Evolutionary conservation across 2,888 invertebrate genomes (phyloP), one percentile per base, ranked within the genome.

Genomic region (Cryptocheilus praepositus): DNA sequence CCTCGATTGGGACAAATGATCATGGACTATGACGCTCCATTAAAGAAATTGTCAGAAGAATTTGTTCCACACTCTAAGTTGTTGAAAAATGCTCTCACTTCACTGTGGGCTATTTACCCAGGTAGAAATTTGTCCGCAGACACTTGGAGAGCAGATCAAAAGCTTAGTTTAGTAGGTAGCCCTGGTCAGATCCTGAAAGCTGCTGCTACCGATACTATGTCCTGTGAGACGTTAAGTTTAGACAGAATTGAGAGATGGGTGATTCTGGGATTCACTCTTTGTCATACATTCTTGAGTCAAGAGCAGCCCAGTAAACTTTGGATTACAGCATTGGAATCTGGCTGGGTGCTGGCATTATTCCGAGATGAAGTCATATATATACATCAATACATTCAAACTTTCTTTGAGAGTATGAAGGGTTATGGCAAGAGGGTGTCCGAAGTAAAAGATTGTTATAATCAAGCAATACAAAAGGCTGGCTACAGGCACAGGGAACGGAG

Each of bases 231-330:
- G 89, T 90, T 99, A 58, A 98, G 99, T 0, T 89, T 99, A 68
- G 99, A 99, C 85, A 92, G 93, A 46, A 94, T 99, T 92, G 99
- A 99, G 86, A 93, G 97, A 83, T 99, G 98, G 98, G 95, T 99
- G 25, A 95, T 99, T 79, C 95, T 99, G 89, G 98, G 98, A 0
- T 94, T 98, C 83, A 92, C 98, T 74, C 90, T 99, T 46, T 96
- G 97, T 85, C 97, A 98, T 88, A 95, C 95, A 84, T 94, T 94
- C 89, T 90, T 99, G 46, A 95, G 96, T 82, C 91, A 91, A 70
- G 95, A 94, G 46, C 94, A 94, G 79, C 94, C 95, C 3, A 95
- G 95, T 83, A 95, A 94, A 87, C 93, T 99, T 89, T 99, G 98
- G 96, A 92, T 95, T 7, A 94, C 94, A 78, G 96, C 98, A 0